A percentile compares a stretch with the other conserved stretches of the same genome.
These are phyloP conservation scores for Lepidochrysops patricia DNA, from an alignment of 2,888 invertebrate species.

Conservation along the genomic window DNA sequence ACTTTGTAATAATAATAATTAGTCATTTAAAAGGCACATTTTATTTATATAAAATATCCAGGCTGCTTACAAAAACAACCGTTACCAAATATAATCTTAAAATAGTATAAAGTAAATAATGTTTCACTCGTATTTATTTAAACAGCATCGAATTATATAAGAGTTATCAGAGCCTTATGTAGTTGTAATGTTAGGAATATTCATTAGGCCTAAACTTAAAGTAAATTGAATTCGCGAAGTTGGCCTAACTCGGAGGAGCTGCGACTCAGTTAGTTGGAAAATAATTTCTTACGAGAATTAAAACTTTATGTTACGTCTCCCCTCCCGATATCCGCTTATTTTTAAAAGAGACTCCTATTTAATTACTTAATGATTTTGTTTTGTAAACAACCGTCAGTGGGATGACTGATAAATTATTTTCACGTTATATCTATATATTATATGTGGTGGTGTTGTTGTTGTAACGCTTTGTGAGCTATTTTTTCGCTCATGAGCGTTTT, in stretches of 20 bases:
- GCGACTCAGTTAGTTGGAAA: not conserved
- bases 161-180: not conserved
- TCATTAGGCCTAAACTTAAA: not conserved
- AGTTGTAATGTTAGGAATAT: not conserved
- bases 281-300: not conserved
- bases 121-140: not conserved
- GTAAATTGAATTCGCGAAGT: not conserved
- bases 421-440: too few species aligned
- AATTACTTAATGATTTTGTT: not conserved
- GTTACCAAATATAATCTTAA: too few species aligned
- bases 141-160: not conserved
- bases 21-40: too few species aligned
- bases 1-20: too few species aligned
- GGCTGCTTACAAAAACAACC: too few species aligned
- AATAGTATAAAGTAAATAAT: not conserved
- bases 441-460: too few species aligned
- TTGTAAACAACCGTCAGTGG: not conserved
- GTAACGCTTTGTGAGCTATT: too few species aligned
- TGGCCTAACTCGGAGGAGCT: not conserved
- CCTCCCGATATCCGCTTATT: not conserved
- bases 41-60: too few species aligned
- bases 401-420: too few species aligned
- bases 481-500: too few species aligned
- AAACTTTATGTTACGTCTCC: not conserved
- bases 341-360: not conserved